Conservation (phyloP, 2,888 invertebrate genomes). For the Ichneumoninae sp. region DNA sequence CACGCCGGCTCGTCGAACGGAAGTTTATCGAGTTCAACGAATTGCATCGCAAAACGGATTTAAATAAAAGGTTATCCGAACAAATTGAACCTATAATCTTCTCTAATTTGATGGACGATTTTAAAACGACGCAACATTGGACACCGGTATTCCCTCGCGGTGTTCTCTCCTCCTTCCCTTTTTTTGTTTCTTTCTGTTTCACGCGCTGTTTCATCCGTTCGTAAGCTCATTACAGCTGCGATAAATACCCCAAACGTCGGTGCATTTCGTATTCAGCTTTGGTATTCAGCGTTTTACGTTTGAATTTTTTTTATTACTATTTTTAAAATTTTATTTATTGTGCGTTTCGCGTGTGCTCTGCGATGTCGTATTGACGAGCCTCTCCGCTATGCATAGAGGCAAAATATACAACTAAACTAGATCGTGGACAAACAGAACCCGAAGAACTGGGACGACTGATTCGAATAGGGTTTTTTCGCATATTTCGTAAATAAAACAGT, state of each 20-base stretch:
- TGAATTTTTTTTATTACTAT: neutral
- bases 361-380: neutral
- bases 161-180: no score
- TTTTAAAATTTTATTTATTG: neutral
- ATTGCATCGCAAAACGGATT: constrained; percentile 7
- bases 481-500: constrained; percentile 20
- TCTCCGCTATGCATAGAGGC: neutral
- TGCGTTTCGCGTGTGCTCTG: neutral
- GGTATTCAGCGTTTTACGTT: neutral
- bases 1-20: neutral
- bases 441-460: neutral
- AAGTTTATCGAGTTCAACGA: constrained; percentile 16
- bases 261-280: neutral
- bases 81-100: constrained; percentile 3
- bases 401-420: neutral
- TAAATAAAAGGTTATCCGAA: constrained; percentile 15
- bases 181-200: neutral
- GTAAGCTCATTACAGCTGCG: neutral
- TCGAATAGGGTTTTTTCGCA: constrained; percentile 9
- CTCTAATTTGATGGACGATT: neutral
- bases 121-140: neutral
- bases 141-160: neutral
- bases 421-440: neutral
- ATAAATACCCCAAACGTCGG: neutral
- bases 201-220: neutral